These are phyloP conservation scores for Microcebus griseorufus DNA, from an alignment of 2,113 vertebrate species.

Conservation along the genomic window DNA sequence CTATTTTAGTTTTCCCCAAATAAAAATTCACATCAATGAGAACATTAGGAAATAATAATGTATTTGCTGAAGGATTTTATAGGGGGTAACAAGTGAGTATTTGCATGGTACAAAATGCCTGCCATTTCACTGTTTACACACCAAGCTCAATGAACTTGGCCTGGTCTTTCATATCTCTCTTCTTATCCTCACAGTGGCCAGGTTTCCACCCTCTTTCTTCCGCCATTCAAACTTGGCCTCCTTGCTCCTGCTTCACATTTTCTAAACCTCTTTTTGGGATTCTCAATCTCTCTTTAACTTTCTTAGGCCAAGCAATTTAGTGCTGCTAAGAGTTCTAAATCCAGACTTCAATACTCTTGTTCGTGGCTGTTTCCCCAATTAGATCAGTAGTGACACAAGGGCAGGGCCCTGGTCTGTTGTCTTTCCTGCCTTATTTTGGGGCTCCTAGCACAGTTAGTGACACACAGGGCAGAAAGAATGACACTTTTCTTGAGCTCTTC, in stretches of 20 bases:
- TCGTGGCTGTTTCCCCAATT: background rate
- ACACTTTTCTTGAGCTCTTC: background rate
- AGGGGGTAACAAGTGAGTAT: background rate
- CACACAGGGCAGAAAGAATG: background rate
- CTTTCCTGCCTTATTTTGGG: background rate
- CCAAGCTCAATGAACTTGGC: background rate
- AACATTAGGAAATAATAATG: background rate
- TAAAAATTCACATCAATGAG: background rate
- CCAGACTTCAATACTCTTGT: background rate
- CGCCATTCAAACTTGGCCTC: background rate
- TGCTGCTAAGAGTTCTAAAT: background rate
- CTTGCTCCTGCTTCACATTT: background rate
- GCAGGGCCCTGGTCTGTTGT: background rate
- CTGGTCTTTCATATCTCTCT: background rate
- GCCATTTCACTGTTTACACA: background rate
- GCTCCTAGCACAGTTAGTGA: background rate
- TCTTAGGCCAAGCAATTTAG: background rate
- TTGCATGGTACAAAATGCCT: accelerated
- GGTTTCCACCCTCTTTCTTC: background rate
- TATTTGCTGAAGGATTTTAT: background rate
- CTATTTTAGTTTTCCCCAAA: background rate
- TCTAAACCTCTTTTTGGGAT: background rate
- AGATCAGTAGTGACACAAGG: background rate
- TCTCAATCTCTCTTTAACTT: background rate
- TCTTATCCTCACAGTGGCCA: background rate